A percentile compares a stretch with the other conserved stretches of the same genome.
Conservation (phyloP, 2,888 invertebrate species). For the Rhagium mordax region DNA sequence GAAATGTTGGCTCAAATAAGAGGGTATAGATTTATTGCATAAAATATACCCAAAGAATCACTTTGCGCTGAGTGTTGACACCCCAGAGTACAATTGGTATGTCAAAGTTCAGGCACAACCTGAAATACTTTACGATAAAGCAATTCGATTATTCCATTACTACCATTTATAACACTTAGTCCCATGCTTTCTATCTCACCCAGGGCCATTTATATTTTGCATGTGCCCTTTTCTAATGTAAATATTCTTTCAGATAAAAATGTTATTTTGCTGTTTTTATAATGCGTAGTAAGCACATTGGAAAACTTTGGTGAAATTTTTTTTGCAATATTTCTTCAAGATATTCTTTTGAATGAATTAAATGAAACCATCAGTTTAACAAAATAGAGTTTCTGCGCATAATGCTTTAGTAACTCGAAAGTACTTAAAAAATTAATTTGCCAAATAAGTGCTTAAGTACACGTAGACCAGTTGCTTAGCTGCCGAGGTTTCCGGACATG, state of each 20-base stretch:
- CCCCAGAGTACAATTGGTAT: not conserved
- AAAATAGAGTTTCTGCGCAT: too few species aligned
- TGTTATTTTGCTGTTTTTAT: not conserved
- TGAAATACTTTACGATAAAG: not conserved
- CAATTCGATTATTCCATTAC: not conserved
- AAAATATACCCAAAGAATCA: not conserved
- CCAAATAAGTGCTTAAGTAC: too few species aligned
- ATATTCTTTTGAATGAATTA: too few species aligned
- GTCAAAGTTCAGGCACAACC: not conserved
- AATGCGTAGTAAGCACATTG: not conserved
- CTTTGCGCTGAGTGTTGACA: not conserved
- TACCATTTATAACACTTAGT: not conserved
- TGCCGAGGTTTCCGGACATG: too few species aligned
- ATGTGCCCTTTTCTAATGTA: not conserved
- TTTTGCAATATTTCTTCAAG: too few species aligned
- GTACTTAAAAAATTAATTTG: too few species aligned
- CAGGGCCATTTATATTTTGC: not conserved
- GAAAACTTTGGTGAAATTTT: not conserved
- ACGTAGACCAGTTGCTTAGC: too few species aligned
- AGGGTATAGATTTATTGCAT: not conserved
- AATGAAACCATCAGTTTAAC: too few species aligned
- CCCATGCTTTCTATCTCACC: not conserved
- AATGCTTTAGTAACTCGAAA: too few species aligned
- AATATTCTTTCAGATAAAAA: not conserved
- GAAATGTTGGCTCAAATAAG: not conserved